Percentiles rank a stretch among this genome's conserved stretches.
Conservation (phyloP, 1,140 invertebrate genomes). For the Physella acuta region DNA sequence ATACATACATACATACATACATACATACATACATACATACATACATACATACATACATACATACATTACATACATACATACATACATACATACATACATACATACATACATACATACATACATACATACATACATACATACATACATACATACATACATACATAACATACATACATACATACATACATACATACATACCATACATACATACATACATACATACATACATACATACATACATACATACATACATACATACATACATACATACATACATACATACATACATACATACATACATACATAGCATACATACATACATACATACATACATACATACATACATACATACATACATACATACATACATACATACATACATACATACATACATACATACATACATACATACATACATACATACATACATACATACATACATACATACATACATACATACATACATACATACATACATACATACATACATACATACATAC, state of each 20-base stretch:
- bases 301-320: slow-evolving; percentile 4
- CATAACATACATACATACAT: too few species aligned
- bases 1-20: slow-evolving; percentile 17
- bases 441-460: too few species aligned
- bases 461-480: too few species aligned
- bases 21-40: slow-evolving; percentile 16
- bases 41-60: slow-evolving; percentile 10
- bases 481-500: too few species aligned
- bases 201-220: slow-evolving; percentile 4
- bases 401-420: too few species aligned
- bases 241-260: slow-evolving; percentile 4
- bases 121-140: slow-evolving; percentile 11
- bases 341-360: slow-evolving; percentile 4
- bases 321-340: slow-evolving; percentile 4
- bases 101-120: slow-evolving; percentile 16
- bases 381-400: neutral
- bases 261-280: slow-evolving; percentile 4
- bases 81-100: slow-evolving; percentile 12
- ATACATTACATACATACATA: too few species aligned
- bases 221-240: slow-evolving; percentile 4
- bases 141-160: slow-evolving; percentile 8
- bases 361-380: slow-evolving; percentile 4
- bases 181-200: too few species aligned
- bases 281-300: slow-evolving; percentile 4
- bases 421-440: too few species aligned